Percentiles rank a stretch among this genome's conserved stretches.
These are phyloP conservation scores for Polietes domitor DNA, from an alignment of 2,888 invertebrate species.

Conservation along the genomic window DNA sequence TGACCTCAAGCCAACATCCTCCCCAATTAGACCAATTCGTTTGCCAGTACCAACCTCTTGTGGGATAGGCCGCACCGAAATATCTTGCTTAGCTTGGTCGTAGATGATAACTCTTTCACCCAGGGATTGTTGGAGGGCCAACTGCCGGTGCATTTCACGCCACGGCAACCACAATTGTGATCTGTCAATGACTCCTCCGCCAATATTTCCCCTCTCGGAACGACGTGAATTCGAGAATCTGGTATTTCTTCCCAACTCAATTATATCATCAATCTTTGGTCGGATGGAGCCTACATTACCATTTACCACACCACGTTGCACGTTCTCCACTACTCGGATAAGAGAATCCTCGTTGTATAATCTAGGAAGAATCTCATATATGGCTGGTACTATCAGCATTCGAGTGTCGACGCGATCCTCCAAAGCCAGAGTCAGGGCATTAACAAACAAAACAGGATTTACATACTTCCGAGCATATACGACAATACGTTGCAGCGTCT, in stretches of 20 bases:
- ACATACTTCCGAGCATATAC: conserved; percentile 71
- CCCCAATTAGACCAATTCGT: conserved; percentile 62
- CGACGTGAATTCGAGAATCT: background rate
- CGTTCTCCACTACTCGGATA: conserved; percentile 64
- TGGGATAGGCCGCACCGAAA: conserved; percentile 42
- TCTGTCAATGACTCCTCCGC: background rate
- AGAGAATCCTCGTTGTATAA: conserved; percentile 69
- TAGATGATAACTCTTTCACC: conserved; percentile 33
- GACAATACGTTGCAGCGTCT: conserved; percentile 71
- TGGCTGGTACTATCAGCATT: conserved; percentile 72
- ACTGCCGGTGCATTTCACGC: conserved; percentile 71
- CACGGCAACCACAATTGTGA: conserved; percentile 71
- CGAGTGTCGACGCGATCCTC: conserved; percentile 73
- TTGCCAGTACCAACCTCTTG: conserved; percentile 25
- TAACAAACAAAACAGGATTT: conserved; percentile 74
- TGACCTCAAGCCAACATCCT: conserved; percentile 73
- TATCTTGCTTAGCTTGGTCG: conserved; percentile 58
- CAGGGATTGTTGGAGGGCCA: conserved; percentile 67
- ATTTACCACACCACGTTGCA: conserved; percentile 23
- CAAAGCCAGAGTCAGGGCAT: conserved; percentile 71
- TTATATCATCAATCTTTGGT: conserved; percentile 70
- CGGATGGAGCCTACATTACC: conserved; percentile 42
- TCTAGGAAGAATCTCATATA: conserved; percentile 74
- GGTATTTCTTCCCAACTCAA: conserved; percentile 62
- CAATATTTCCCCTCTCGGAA: background rate